These are phyloP conservation scores for Cygnus buccinator DNA, from an alignment of 2,113 vertebrate genomes.

Conservation along the genomic window DNA sequence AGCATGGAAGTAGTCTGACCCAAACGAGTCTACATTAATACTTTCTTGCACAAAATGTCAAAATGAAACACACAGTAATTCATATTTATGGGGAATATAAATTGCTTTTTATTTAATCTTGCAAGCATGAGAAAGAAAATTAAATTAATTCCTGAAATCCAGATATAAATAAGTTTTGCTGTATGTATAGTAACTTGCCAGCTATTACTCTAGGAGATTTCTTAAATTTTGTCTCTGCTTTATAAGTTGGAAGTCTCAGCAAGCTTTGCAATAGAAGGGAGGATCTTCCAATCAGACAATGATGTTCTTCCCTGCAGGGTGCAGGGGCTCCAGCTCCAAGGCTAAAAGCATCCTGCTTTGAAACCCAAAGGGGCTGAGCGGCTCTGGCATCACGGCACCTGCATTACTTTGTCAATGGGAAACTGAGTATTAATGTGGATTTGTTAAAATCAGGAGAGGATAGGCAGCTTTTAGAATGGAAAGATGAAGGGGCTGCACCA, in stretches of 20 bases:
- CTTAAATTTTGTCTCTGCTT: background rate
- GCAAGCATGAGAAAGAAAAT: background rate
- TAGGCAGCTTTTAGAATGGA: background rate
- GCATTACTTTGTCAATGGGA: background rate
- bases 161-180: background rate
- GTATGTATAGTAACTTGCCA: background rate
- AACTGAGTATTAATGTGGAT: background rate
- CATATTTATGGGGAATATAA: background rate
- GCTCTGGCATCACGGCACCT: background rate
- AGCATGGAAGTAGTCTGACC: background rate
- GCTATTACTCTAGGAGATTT: background rate
- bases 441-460: background rate
- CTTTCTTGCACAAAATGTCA: background rate
- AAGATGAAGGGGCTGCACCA: background rate
- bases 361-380: background rate
- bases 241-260: background rate
- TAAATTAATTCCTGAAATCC: background rate
- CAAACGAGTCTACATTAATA: background rate
- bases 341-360: background rate
- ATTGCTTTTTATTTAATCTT: background rate
- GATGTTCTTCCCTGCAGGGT: background rate
- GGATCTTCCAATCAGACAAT: background rate
- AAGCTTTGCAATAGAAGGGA: background rate
- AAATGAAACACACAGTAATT: background rate
- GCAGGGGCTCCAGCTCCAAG: background rate